These are phyloP conservation scores for Turdus rufiventris DNA, from an alignment of 2,113 vertebrate species.

Conservation along the genomic window DNA sequence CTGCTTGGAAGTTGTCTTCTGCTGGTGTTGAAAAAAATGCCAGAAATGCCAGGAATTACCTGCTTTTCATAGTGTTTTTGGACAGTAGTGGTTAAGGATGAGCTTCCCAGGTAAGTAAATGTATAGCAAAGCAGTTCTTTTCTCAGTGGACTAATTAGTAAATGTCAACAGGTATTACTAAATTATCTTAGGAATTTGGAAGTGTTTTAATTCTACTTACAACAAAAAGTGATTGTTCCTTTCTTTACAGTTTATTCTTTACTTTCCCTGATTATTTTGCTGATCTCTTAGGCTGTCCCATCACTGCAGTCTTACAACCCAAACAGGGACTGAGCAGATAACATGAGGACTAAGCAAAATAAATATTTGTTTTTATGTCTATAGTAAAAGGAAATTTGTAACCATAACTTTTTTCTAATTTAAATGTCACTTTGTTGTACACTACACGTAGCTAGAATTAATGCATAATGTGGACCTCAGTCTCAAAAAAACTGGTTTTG, in stretches of 20 bases:
- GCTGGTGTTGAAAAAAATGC: neutral
- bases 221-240: neutral
- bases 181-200: neutral
- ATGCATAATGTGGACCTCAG: neutral
- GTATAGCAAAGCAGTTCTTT: neutral
- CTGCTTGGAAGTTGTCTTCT: neutral
- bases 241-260: neutral
- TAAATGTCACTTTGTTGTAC: neutral
- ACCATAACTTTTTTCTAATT: neutral
- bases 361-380: neutral
- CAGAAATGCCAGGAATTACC: neutral
- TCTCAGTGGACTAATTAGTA: neutral
- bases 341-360: neutral
- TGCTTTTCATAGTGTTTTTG: neutral
- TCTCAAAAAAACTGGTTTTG: accelerated
- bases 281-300: neutral
- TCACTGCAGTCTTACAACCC: neutral
- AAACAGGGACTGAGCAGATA: neutral
- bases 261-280: neutral
- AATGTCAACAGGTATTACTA: neutral
- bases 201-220: neutral
- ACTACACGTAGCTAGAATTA: neutral
- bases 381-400: neutral
- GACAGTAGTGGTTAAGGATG: neutral
- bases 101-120: neutral